Base-by-base conservation (phyloP, 2,797 vertebrate genomes). In the Lates japonicus region DNA sequence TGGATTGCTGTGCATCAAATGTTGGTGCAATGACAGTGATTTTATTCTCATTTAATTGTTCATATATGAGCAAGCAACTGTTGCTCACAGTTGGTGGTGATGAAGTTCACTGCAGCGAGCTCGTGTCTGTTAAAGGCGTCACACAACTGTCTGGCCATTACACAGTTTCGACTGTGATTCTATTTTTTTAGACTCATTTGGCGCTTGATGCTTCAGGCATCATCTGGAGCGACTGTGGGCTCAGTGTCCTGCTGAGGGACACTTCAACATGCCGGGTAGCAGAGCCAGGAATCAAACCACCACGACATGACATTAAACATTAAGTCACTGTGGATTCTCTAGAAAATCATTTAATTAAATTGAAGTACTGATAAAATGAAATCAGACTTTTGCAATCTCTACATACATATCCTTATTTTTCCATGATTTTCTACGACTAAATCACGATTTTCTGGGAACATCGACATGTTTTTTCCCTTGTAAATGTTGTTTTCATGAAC, bases 1-100 rank as follows among this genome's bases (percentile, higher is more conserved):
- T 22, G 78, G 72, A 70, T 57, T 29, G 51, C 70, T 22, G 67
- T 10, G 74, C 76, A 46, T 87, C 46, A 72, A 88, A 76, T 29
- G 76, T 37, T 74, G 80, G 58, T 62, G 78, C 77, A 8, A 57
- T 77, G 85, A 88, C 88, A 70, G 57, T n/a, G 67, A 44, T 76
- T 88, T 89, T 46, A 75, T 78, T 81, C 52, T 67, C 63, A 1
- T 87, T 88, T 86, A 88, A 90, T 80, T 42, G 86, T 74, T 88
- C 70, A 9, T 82, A 59, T 83, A 57, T 19, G 82, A 81, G 84
- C 81, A 29, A 70, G 66, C 82, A 75, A 85, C 83, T 87, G 84
- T 85, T 73, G 86, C 87, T 86, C 84, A 78, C 87, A 70, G 83
- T 85, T 83, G 92, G 88, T 74, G 78, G 84, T 31, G 62, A 69